Evolutionary conservation across 2,797 vertebrate genomes (phyloP).

Genomic region (Hyperoplus lanceolatus): DNA sequence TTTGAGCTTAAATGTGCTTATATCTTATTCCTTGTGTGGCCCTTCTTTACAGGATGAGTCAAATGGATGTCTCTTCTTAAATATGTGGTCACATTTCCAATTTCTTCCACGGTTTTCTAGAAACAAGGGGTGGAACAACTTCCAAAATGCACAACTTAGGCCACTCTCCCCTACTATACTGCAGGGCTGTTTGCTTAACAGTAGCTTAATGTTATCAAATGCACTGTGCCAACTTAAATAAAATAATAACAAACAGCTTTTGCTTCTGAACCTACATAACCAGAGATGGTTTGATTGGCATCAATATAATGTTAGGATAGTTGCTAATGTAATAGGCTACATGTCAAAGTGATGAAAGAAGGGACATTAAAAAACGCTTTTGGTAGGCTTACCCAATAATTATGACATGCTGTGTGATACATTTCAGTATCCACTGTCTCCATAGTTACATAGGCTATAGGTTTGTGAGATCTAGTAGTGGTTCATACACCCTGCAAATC

Average conservation of each 20-base stretch:
- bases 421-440: neutral
- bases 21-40: no score
- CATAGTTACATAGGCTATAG: neutral
- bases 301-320: neutral
- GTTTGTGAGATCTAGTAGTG: slow-evolving; percentile 4
- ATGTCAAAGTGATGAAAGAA: neutral
- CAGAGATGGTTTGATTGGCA: neutral
- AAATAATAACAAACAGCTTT: neutral
- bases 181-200: no score
- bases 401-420: neutral
- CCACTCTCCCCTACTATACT: no score
- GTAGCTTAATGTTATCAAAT: neutral
- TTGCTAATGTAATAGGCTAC: accelerated
- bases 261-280: neutral
- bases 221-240: neutral
- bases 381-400: neutral
- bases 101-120: no score
- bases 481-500: neutral
- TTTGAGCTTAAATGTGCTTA: no score
- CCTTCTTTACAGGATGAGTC: no score
- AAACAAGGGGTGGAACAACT: no score
- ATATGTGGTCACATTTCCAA: no score
- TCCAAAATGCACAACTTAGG: no score
- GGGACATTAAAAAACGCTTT: neutral
- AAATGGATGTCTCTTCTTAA: no score